Conservation (phyloP, 1,140 invertebrate species). For the Drosophila seguyi region DNA sequence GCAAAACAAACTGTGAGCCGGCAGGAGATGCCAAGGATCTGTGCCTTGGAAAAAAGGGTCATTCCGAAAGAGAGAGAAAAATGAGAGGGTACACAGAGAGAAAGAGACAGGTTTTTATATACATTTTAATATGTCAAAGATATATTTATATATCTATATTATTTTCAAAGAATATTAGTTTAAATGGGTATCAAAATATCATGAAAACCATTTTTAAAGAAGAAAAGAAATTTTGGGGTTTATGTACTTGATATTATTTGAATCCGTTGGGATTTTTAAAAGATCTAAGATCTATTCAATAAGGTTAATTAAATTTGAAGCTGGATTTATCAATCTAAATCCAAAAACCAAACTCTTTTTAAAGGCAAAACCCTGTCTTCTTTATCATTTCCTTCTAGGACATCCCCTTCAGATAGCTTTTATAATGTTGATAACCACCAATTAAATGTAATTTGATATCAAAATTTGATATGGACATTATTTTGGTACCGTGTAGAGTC, state of each 20-base stretch:
- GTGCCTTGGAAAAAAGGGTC: constrained; percentile 55
- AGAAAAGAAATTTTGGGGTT: not conserved
- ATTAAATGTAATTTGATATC: constrained; percentile 7
- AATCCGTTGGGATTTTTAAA: not conserved
- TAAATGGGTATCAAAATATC: not conserved
- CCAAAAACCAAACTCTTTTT: not conserved
- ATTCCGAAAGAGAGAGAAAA: constrained; percentile 10
- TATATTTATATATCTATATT: not conserved
- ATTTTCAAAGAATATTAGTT: not conserved
- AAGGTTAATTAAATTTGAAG: not conserved
- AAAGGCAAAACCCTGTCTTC: not conserved
- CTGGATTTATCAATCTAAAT: not conserved
- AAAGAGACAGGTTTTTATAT: not conserved
- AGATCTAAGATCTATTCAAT: not conserved
- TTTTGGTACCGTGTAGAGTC: constrained; percentile 9
- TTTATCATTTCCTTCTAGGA: not conserved
- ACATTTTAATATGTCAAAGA: not conserved
- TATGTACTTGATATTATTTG: not conserved
- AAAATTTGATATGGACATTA: constrained; percentile 3
- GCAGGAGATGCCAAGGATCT: constrained; percentile 29
- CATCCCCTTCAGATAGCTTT: not conserved
- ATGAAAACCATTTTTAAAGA: not conserved
- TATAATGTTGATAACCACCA: not conserved
- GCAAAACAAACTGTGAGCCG: constrained; percentile 71
- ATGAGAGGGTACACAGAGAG: not conserved